Base-by-base conservation (phyloP, 1,140 invertebrate genomes). In the Babylonia areolata region DNA sequence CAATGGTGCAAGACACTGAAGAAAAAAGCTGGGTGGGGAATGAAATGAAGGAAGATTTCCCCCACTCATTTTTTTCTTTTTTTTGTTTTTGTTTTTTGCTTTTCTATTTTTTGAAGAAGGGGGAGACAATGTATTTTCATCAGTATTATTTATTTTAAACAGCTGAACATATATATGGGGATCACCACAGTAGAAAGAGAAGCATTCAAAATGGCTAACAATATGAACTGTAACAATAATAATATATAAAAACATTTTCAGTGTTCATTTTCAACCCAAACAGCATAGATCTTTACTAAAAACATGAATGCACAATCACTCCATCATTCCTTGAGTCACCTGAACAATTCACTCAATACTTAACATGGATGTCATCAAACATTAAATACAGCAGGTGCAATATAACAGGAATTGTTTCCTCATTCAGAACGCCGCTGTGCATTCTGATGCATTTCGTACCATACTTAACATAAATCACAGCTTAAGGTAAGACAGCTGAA, bases 1-100 rank as follows among this genome's bases (percentile, higher is more conserved):
- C 75, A 77, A 39, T 23, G 40, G 75, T 77, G 75, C 75, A 40
- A 77, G 20, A 77, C 75, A 77, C 28, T 77, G 75, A 77, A 40
- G 75, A 28, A 77, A 37, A 39, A 77, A 11, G 58, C 0, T 5
- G 58, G 6, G 6, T 64, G 58, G 58, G 58, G 15, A 64, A 23
- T 28, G 58, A 64, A 64, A 23, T 20, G 28, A n/a, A 23, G 28
- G 23, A 64, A n/a, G 23, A 64, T 23, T 6, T n/a, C 58, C 28
- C 58, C 58, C 58, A 64, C 28, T 64, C 58, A 12, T 64, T 64
- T n/a, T 28, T 64, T 64, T 51, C 20, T 51, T 11, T n/a, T n/a
- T n/a, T n/a, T n/a, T n/a, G n/a, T n/a, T n/a, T n/a, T n/a, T n/a
- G n/a, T n/a, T n/a, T n/a, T n/a, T n/a, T n/a, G n/a, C n/a, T n/a